These are phyloP conservation scores for Aphis craccivora DNA, from an alignment of 1,140 invertebrate genomes.

Conservation along the genomic window DNA sequence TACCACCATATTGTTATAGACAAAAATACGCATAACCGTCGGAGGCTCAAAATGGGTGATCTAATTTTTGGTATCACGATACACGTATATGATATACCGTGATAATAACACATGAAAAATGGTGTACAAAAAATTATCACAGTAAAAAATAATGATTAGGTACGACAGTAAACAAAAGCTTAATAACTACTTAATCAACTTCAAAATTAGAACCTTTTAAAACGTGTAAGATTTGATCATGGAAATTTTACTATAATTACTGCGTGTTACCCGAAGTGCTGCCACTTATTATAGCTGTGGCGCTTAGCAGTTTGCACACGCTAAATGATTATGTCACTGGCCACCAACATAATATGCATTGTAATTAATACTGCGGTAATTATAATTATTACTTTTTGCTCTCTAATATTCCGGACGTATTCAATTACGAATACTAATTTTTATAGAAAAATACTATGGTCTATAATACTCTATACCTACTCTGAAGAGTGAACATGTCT, in stretches of 20 bases:
- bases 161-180: neutral
- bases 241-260: neutral
- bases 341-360: neutral
- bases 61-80: neutral
- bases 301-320: neutral
- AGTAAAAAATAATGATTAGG: neutral
- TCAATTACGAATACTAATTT: neutral
- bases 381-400: neutral
- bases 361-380: neutral
- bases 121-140: neutral
- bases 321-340: neutral
- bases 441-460: neutral
- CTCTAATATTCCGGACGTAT: neutral
- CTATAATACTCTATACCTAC: too few species aligned
- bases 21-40: neutral
- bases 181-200: neutral
- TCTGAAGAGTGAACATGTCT: neutral
- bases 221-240: neutral
- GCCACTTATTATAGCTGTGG: neutral
- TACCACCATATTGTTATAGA: neutral
- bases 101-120: neutral
- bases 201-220: neutral
- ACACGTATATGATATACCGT: neutral
- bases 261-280: neutral
- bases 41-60: slow-evolving; percentile 22